These are phyloP conservation scores for Pentalonia nigronervosa DNA, from an alignment of 1,140 invertebrate genomes.

Conservation along the genomic window DNA sequence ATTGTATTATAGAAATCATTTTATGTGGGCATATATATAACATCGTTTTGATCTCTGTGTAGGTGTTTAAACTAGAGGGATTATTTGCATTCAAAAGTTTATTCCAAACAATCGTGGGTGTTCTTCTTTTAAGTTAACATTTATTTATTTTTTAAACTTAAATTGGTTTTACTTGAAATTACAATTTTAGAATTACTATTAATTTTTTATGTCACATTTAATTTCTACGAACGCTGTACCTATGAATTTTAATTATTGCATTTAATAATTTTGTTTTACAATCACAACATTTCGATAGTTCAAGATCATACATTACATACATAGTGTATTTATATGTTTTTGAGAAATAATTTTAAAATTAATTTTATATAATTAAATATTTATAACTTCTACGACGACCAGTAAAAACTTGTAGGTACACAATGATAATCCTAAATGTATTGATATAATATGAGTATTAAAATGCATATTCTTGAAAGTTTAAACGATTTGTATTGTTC, in stretches of 20 bases:
- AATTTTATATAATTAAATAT: too few relatives aligned
- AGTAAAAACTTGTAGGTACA: neutral
- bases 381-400: neutral
- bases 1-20: neutral
- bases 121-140: neutral
- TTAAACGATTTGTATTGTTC: conserved; percentile 18
- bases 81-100: neutral
- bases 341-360: neutral
- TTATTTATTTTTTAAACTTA: neutral
- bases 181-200: neutral
- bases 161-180: neutral
- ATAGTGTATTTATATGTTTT: neutral
- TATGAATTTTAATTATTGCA: neutral
- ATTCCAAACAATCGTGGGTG: neutral
- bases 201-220: neutral
- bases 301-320: neutral
- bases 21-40: neutral
- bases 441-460: neutral
- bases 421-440: neutral
- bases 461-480: neutral
- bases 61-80: neutral
- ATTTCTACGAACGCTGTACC: neutral
- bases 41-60: neutral
- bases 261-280: neutral
- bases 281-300: neutral